These are phyloP conservation scores for Drosophila limbata DNA, from an alignment of 2,888 invertebrate genomes.

Conservation along the genomic window DNA sequence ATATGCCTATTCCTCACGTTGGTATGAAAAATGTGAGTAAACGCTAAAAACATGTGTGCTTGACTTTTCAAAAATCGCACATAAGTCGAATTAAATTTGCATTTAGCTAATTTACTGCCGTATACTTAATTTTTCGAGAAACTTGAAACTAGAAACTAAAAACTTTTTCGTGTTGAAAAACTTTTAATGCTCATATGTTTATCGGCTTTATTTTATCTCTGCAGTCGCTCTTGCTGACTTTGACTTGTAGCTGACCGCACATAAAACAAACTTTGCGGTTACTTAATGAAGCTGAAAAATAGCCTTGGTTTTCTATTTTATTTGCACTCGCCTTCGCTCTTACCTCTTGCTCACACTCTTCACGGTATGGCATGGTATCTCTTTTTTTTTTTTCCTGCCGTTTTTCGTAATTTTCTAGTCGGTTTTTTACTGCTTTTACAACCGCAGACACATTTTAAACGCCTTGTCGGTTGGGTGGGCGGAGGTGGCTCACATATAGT, in stretches of 20 bases:
- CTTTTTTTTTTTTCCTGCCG: conserved; percentile 45
- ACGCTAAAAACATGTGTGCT: too few relatives aligned
- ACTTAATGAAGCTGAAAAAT: conserved; percentile 78
- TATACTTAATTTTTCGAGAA: conserved; percentile 32
- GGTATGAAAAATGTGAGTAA: too few relatives aligned
- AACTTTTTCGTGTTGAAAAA: conserved; percentile 34
- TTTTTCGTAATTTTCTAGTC: conserved; percentile 30
- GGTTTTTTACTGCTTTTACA: conserved; percentile 13
- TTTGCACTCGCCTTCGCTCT: conserved; percentile 51
- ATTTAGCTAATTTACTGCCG: conserved; percentile 43
- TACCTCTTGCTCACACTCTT: conserved; percentile 22
- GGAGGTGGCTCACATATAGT: conserved; percentile 28
- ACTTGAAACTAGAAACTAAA: neutral
- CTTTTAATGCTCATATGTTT: conserved; percentile 57
- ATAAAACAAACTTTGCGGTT: conserved; percentile 79
- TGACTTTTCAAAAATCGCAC: neutral
- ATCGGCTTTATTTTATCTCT: conserved; percentile 48
- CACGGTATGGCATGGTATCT: conserved; percentile 22
- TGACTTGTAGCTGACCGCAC: conserved; percentile 62
- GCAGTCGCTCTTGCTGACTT: conserved; percentile 13
- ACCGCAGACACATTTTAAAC: conserved; percentile 64
- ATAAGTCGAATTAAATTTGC: conserved; percentile 11
- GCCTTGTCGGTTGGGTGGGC: conserved; percentile 28
- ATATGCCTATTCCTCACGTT: too few relatives aligned
- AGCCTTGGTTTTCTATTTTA: conserved; percentile 72